Base-by-base conservation (phyloP, 2,113 vertebrate species). In the Gorilla gorilla region DNA sequence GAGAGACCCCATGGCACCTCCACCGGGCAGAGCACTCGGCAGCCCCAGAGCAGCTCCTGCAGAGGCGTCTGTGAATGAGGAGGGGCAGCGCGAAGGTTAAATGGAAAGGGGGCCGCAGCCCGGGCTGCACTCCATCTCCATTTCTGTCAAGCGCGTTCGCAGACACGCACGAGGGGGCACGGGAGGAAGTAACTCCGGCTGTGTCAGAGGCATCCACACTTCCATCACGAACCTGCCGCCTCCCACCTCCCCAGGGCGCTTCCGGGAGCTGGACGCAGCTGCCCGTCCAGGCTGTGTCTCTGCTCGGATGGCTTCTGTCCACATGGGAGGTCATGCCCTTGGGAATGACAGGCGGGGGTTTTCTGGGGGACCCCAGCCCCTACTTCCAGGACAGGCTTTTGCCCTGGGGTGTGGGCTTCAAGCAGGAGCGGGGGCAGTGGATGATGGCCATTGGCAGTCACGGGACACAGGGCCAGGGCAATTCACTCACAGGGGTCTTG, bases 101-200 rank as follows among this genome's bases (percentile, higher is more conserved):
- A 10, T 8, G 79, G 18, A 20, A 20, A 22, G n/a, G 0, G 6
- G 48, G 17, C 35, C 0, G 3, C 22, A 1, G 89, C 38, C 57
- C 27, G 1, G 2, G 20, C 0, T 0, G 18, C 1, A 1, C 43
- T 23, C 22, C 17, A 0, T 8, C 83, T 70, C 59, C 70, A 0
- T 22, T 22, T 3, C 13, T 12, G 48, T 25, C 88, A 30, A 13
- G 57, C 5, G 5, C 8, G 0, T 6, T 27, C 32, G 13, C 83
- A 52, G 89, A n/a, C 0, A 11, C 0, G 3, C 40, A 1, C 0
- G 2, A 38, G 8, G 48, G 27, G 16, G 6, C 82, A 35, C 0
- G 18, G 66, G 32, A 1, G 45, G 20, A 40, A 87, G 64, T 8
- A 3, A 20, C 40, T 61, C 20, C 6, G 0, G 2, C 40, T 0